Base-by-base conservation (phyloP, 2,888 invertebrate species). In the Drepanosiphum platanoidis region DNA sequence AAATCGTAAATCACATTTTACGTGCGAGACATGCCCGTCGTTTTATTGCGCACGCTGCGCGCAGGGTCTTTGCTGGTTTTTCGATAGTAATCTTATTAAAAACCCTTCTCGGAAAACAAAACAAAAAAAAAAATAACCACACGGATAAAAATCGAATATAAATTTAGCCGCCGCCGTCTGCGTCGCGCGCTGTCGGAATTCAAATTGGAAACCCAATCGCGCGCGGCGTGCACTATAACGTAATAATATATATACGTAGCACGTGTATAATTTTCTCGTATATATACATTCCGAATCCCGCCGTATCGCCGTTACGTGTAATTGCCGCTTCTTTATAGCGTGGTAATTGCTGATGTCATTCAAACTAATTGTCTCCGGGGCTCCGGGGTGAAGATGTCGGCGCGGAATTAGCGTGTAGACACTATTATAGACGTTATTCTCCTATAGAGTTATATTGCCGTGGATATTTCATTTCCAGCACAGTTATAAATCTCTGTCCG, bases 311-410 rank as follows among this genome's bases (percentile, higher is more conserved):
- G 74, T 66, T 64, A 64, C 34, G 39, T 84, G 75, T 77, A 84
- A 84, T 84, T 30, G 75, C 75, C 84, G 30, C 84, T 84, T 84
- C 39, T 77, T 74, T 70, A 68, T 34, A 34, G 42, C 75, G 36
- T 30, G 77, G 77, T 84, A 84, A 84, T 84, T 77, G 84, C 84
- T 77, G 75, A 84, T 84, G 84, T 84, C 84, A 84, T 84, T 84
- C 84, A 84, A 84, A 84, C 84, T 84, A 84, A 84, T 84, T 84
- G 84, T 84, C 68, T 84, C 58, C 39, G 22, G 13, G n/a, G 27
- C 36, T 22, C 46, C n/a, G 18, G n/a, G n/a, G 27, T 30, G 32
- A 11, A 72, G n/a, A 46, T 52, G 46, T 74, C 74, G 36, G 72
- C 22, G 22, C 22, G 22, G 66, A 75, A 75, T 83, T 82, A 82